Evolutionary conservation across 2,888 invertebrate genomes (phyloP), one percentile per base, ranked within the genome.

Genomic region (Graphium colonna): DNA sequence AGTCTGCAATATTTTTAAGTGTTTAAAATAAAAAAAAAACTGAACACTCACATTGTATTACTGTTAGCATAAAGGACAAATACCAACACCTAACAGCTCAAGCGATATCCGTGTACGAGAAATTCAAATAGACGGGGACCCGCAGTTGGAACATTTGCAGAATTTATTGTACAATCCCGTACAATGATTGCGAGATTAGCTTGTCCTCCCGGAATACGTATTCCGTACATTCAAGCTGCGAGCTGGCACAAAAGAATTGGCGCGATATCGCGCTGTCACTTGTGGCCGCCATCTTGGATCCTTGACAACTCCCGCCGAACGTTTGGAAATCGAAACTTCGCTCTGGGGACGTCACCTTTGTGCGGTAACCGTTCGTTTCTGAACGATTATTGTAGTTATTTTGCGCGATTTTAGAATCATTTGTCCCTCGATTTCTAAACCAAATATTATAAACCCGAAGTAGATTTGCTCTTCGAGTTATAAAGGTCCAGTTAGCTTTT

Each of bases 221-320:
- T 73, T 69, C 75, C 65, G 64, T n/a, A n/a, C n/a, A n/a, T n/a
- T n/a, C n/a, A n/a, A 66, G 81, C 79, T 81, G 73, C 74, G 72
- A 71, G 69, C 65, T 80, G 77, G 78, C 78, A 77, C 79, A 78
- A 82, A 88, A 86, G 86, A 84, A 88, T 85, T 82, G 86, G 80
- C 69, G 80, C 77, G 79, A 79, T 84, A 84, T 83, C 83, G 78
- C 68, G 62, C 70, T 72, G 74, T 73, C 75, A 71, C 75, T 71
- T 71, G 72, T 67, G 60, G 64, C 80, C 81, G 65, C 80, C 84
- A 83, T 83, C 77, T 82, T 21, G 21, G 21, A 21, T 21, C 21
- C 21, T 21, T 82, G 78, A 68, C 73, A 69, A 62, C 67, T 77
- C 73, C 71, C 77, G 75, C 78, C 75, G 76, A 84, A 75, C 81